These are phyloP conservation scores for Alethe diademata DNA, from an alignment of 2,113 vertebrate species.

Conservation along the genomic window DNA sequence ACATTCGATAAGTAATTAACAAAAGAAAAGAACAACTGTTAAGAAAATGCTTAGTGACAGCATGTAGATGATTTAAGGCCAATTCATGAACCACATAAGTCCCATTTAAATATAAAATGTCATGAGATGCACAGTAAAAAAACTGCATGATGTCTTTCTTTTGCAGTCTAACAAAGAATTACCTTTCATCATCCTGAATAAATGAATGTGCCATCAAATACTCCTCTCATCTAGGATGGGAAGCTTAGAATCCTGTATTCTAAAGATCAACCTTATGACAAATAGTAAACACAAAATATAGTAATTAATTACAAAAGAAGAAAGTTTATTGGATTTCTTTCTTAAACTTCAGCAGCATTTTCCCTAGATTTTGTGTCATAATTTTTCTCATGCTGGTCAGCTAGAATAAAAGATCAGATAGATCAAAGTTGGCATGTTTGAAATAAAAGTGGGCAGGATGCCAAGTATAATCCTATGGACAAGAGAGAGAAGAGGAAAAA, in stretches of 20 bases:
- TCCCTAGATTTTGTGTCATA: neutral
- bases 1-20: constrained; percentile 44
- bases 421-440: neutral
- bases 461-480: neutral
- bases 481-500: neutral
- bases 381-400: neutral
- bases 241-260: neutral
- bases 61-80: constrained; percentile 7
- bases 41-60: constrained; percentile 44
- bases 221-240: neutral
- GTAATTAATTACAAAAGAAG: neutral
- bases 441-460: neutral
- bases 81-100: constrained; percentile 4
- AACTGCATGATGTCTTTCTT: neutral
- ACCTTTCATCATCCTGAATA: neutral
- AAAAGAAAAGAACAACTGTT: constrained; percentile 24
- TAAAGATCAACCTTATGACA: neutral
- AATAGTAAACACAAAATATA: neutral
- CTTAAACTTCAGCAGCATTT: neutral
- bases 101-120: constrained; percentile 36
- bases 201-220: neutral
- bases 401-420: neutral
- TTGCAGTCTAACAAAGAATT: neutral
- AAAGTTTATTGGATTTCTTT: neutral
- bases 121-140: neutral